Evolutionary conservation across 2,888 invertebrate genomes (phyloP).

Genomic region (Neoscelio sp.): DNA sequence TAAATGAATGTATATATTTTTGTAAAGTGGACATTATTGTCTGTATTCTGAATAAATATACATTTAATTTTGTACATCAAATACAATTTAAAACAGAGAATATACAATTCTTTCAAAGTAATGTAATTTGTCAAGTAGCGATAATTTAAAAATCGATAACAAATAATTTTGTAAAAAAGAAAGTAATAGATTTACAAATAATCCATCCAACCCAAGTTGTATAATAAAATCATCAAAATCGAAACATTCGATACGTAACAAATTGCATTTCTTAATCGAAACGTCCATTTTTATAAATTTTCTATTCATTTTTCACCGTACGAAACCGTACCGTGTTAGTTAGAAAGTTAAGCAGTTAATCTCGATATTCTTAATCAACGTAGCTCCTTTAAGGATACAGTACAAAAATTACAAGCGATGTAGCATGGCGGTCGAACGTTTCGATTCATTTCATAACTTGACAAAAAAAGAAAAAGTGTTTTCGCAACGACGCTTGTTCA

Average conservation of each 20-base stretch:
- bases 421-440: constrained; percentile 39
- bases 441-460: constrained; percentile 17
- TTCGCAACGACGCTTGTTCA: constrained; percentile 8
- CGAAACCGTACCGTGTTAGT: constrained; percentile 62
- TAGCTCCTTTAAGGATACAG: constrained; percentile 64
- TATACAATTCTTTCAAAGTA: too few species aligned
- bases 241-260: too few species aligned
- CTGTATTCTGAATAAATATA: too few species aligned
- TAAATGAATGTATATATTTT: too few species aligned
- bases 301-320: constrained; percentile 70
- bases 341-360: constrained; percentile 24
- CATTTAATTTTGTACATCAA: too few species aligned
- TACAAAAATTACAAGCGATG: constrained; percentile 70
- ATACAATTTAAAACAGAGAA: too few species aligned
- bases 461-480: too few species aligned
- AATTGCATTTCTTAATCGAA: constrained; percentile 26
- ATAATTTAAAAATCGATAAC: too few species aligned
- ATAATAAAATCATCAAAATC: neutral
- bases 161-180: constrained; percentile 7
- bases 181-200: neutral
- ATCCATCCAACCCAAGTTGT: neutral
- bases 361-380: constrained; percentile 62
- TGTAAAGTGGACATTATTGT: too few species aligned
- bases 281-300: constrained; percentile 68
- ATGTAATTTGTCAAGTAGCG: too few species aligned